Conservation (phyloP, 1,140 invertebrate species). For the Drosophila punjabiensis region DNA sequence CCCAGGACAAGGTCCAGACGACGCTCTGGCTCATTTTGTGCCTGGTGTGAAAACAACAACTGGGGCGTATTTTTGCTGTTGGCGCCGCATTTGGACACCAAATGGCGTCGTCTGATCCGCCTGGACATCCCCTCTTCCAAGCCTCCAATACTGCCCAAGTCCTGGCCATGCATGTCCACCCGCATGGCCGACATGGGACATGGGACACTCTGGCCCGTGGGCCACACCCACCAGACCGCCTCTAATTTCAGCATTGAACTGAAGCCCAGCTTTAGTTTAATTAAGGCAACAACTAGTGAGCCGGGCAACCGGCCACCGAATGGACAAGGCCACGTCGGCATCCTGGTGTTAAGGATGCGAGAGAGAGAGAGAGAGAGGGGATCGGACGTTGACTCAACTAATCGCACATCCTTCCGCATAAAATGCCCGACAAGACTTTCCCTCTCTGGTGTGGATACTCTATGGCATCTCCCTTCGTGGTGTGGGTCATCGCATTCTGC, state of each 20-base stretch:
- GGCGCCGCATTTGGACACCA: slow-evolving; percentile 79
- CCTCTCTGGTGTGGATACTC: slow-evolving; percentile 21
- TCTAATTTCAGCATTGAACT: slow-evolving; percentile 82
- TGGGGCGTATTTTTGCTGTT: slow-evolving; percentile 82
- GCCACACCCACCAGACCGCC: slow-evolving; percentile 62
- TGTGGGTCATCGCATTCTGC: slow-evolving; percentile 29
- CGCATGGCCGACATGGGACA: slow-evolving; percentile 31
- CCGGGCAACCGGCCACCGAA: slow-evolving; percentile 72
- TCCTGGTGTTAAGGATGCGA: neutral
- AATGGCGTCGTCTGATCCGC: slow-evolving; percentile 74
- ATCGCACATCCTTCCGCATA: slow-evolving; percentile 82
- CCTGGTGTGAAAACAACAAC: slow-evolving; percentile 83
- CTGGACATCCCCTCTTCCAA: slow-evolving; percentile 1
- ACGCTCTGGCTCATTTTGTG: slow-evolving; percentile 51
- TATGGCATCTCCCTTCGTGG: slow-evolving; percentile 1
- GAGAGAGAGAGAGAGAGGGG: slow-evolving; percentile 13
- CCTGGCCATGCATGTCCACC: slow-evolving; percentile 53
- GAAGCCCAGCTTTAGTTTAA: slow-evolving; percentile 82
- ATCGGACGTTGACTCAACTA: slow-evolving; percentile 77
- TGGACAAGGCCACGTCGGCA: slow-evolving; percentile 33
- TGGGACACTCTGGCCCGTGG: slow-evolving; percentile 1
- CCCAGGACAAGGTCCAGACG: slow-evolving; percentile 13
- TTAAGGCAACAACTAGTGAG: slow-evolving; percentile 81
- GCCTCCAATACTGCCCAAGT: neutral
- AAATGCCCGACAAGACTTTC: slow-evolving; percentile 49